phyloP scores from a whole-genome alignment of 2,797 vertebrate genomes.

The Anabas testudineus region DNA sequence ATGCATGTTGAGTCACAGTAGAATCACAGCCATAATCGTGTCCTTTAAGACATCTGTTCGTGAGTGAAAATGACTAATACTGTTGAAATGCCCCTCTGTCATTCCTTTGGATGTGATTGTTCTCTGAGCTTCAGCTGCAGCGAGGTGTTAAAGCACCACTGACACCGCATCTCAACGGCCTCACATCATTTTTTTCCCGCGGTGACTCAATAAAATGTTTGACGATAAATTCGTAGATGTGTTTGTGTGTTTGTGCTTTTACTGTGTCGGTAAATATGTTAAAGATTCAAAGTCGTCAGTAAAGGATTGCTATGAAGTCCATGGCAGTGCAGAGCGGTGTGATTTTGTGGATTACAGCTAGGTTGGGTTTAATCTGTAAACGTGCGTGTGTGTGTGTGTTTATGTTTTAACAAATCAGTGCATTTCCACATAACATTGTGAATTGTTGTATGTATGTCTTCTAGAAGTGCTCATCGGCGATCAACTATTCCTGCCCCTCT shows the following conservation, averaged over 20 bases:
- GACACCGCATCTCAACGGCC: slow-evolving; percentile 49
- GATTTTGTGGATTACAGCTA: background rate
- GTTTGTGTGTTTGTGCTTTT: slow-evolving; percentile 27
- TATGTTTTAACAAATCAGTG: slow-evolving; percentile 19
- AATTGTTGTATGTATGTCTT: slow-evolving; percentile 23
- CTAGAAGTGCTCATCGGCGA: slow-evolving; percentile 63
- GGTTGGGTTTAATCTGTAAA: background rate
- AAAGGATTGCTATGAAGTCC: slow-evolving; percentile 18
- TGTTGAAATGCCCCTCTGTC: slow-evolving; percentile 65
- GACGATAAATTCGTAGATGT: slow-evolving; percentile 27
- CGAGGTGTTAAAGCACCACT: slow-evolving; percentile 36
- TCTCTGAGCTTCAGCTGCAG: slow-evolving; percentile 42
- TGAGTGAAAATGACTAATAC: slow-evolving; percentile 68
- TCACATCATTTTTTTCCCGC: slow-evolving; percentile 42
- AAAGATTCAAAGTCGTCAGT: background rate
- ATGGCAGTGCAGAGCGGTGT: background rate
- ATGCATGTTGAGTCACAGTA: slow-evolving; percentile 64
- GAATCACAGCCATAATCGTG: slow-evolving; percentile 61
- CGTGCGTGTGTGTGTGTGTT: slow-evolving; percentile 1
- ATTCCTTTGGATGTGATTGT: slow-evolving; percentile 48
- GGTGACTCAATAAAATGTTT: slow-evolving; percentile 40
- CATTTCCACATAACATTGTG: slow-evolving; percentile 22
- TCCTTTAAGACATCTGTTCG: slow-evolving; percentile 68
- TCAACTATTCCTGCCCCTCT: slow-evolving; percentile 41
- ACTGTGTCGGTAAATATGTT: background rate